These are phyloP conservation scores for Chinchilla lanigera DNA, from an alignment of 2,113 vertebrate species.

Conservation along the genomic window DNA sequence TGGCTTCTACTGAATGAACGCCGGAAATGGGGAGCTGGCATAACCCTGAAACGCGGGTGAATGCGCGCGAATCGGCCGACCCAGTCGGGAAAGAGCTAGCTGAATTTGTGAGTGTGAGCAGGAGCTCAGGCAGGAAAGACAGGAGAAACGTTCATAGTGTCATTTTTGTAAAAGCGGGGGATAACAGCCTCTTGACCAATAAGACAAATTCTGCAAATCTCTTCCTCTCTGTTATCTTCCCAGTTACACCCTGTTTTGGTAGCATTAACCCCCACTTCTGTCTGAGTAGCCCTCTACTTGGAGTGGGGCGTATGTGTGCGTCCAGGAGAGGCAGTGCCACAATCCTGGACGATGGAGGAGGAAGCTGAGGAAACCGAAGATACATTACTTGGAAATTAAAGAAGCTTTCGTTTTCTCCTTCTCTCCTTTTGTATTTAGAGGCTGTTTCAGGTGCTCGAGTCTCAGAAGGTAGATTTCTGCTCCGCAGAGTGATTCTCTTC, in stretches of 20 bases:
- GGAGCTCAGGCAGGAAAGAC: background rate
- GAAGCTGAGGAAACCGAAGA: background rate
- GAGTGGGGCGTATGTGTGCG: background rate
- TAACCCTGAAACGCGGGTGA: background rate
- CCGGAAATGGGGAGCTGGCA: background rate
- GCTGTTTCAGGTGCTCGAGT: background rate
- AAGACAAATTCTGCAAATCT: background rate
- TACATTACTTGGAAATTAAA: background rate
- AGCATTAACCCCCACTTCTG: background rate
- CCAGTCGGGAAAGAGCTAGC: background rate
- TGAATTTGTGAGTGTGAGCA: background rate
- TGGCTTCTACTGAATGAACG: background rate
- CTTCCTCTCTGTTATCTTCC: background rate
- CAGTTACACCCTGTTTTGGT: background rate
- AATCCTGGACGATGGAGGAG: background rate
- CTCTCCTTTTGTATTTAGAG: background rate
- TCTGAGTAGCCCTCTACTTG: background rate
- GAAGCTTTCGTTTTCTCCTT: slow-evolving; percentile 18
- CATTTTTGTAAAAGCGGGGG: background rate
- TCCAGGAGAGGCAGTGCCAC: background rate
- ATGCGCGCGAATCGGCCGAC: background rate
- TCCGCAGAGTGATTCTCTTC: background rate
- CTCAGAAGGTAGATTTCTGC: background rate
- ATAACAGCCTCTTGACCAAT: background rate
- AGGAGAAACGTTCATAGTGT: background rate